Percentiles rank a stretch among this genome's conserved stretches.
Evolutionary conservation across 2,888 invertebrate species (phyloP).

Genomic region (Atrina japonica): DNA sequence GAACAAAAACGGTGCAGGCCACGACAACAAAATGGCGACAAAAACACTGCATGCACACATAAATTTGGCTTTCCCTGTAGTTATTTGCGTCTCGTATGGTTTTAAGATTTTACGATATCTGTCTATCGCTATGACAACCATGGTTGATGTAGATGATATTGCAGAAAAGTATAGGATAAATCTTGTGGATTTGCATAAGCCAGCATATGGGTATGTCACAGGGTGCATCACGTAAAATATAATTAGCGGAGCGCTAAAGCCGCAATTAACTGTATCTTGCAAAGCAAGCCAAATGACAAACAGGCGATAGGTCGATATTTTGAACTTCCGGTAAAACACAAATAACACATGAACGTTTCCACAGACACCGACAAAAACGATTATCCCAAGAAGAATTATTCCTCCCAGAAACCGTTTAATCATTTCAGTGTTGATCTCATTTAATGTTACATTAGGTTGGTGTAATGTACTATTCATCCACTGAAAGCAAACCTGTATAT

Average conservation of each 20-base stretch:
- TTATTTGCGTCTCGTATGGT: slow-evolving; percentile 54
- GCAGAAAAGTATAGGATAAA: slow-evolving; percentile 56
- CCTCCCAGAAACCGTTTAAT: slow-evolving; percentile 38
- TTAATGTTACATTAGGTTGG: slow-evolving; percentile 31
- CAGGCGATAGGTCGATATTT: slow-evolving; percentile 56
- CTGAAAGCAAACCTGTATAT: too few relatives aligned
- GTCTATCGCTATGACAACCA: slow-evolving; percentile 65
- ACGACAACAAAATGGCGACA: slow-evolving; percentile 38
- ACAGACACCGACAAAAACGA: slow-evolving; percentile 61
- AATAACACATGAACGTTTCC: slow-evolving; percentile 65
- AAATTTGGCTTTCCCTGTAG: slow-evolving; percentile 47
- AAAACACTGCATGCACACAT: slow-evolving; percentile 44
- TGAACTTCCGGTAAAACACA: slow-evolving; percentile 58
- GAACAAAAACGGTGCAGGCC: slow-evolving; percentile 48
- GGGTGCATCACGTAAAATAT: slow-evolving; percentile 65
- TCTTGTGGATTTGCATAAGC: slow-evolving; percentile 62
- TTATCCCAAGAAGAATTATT: slow-evolving; percentile 26
- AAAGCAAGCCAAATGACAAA: slow-evolving; percentile 64
- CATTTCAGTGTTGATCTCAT: slow-evolving; percentile 30
- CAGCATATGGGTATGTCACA: slow-evolving; percentile 57
- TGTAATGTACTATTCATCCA: slow-evolving; percentile 31
- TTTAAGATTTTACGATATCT: slow-evolving; percentile 52
- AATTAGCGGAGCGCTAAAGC: slow-evolving; percentile 65
- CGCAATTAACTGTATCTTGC: slow-evolving; percentile 62
- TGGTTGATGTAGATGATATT: slow-evolving; percentile 55